Evolutionary conservation across 2,888 invertebrate species (phyloP), one percentile per base, ranked within the genome.

Genomic region (Spodoptera picta): DNA sequence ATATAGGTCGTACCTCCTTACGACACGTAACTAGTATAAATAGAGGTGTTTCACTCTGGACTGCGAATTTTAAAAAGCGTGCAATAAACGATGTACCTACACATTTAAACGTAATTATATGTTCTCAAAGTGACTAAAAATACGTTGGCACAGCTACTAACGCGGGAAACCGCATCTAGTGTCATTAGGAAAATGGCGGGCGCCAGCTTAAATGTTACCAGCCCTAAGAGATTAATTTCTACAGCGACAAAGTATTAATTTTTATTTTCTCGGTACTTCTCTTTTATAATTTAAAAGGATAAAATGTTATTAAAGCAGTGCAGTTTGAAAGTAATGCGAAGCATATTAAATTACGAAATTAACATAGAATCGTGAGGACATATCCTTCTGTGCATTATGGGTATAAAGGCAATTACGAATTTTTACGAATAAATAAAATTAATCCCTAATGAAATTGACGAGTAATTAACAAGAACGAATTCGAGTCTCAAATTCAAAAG

Each of bases 171-270:
- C 77, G 36, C 69, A 60, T 80, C 76, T 86, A 88, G 89, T 87
- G 86, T 87, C 88, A 90, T 91, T 90, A 90, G 77, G 83, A 85
- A 87, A 89, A 90, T 88, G 85, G 85, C 85, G 86, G 81, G 74
- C 79, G 74, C 77, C 82, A 80, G 83, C 78, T 87, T 85, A 84
- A 88, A 87, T 87, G 88, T 88, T 89, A 84, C 88, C 86, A 86
- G 83, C 85, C 81, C 69, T 71, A 65, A 80, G 75, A 79, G 79
- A 77, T 68, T 79, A 79, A 80, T 81, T 83, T 78, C 70, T 80
- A 71, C 80, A 69, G 46, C 73, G 60, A 64, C 60, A 69, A 78
- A 72, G 69, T 79, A 82, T 82, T 83, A 83, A 78, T 82, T 82
- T 83, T 80, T 75, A 75, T 75, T 77, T 36, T 78, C 74, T 65